Base-by-base conservation (phyloP, 2,797 vertebrate species). In the Phoxinus dragarum region DNA sequence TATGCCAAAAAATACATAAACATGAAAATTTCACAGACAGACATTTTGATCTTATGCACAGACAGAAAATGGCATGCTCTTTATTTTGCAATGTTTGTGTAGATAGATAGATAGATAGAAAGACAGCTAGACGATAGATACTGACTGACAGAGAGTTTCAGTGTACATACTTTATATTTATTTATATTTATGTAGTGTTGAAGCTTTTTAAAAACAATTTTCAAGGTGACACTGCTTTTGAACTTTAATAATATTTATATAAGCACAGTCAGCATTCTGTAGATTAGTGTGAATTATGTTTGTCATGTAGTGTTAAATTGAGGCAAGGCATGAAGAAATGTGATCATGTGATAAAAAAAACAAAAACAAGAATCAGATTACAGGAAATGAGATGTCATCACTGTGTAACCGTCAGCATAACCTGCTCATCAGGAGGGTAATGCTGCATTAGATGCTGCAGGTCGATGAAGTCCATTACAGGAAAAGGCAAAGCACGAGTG, bases 211-310 rank as follows among this genome's bases (percentile, higher is more conserved):
- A 38, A 38, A 10, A 36, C 3, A 5, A 34, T 23, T 36, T 52
- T 54, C 34, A 42, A 42, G 7, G 9, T 42, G 76, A 19, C 21
- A 38, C 54, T 42, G 14, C 21, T 27, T n/a, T 40, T 61, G 12
- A 59, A 38, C 36, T 40, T 59, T 6, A 77, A 23, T 56, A 9
- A 42, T 42, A 10, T 78, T 61, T 42, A 31, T 44, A 78, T 42
- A 27, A 78, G 38, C 76, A 78, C n/a, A 64, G 27, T 10, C 54
- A 44, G 75, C 23, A 56, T 56, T 40, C 12, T 34, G 36, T 59
- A 73, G 68, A 23, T 84, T 68, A 84, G 61, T 42, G 44, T 84
- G 23, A 77, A 21, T 23, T 66, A 42, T 77, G 4, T 56, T 54
- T 19, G 36, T 49, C 12, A 14, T 42, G 44, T 14, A 69, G 47